Percentiles rank a stretch among this genome's conserved stretches.
Evolutionary conservation across 2,797 vertebrate genomes (phyloP).

Genomic region (Aldrovandia affinis): DNA sequence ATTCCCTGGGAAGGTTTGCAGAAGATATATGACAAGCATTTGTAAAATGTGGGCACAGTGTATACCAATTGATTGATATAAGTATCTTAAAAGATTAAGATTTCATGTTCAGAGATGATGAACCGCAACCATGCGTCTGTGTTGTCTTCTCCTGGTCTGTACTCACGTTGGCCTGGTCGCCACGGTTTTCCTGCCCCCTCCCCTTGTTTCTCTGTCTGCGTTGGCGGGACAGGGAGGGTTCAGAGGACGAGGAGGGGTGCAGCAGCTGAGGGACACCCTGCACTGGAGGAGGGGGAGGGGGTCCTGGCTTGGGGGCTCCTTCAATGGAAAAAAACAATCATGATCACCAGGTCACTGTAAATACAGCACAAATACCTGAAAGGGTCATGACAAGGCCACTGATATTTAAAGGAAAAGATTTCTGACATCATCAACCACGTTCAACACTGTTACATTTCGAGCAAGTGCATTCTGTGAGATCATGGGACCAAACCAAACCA

Average conservation of each 20-base stretch:
- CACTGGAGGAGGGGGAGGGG: slow-evolving; percentile 37
- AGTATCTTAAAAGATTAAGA: neutral
- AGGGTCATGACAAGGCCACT: neutral
- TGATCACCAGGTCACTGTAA: too few species aligned
- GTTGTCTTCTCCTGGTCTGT: neutral
- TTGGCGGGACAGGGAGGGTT: slow-evolving; percentile 71
- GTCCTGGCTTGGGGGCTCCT: slow-evolving; percentile 68
- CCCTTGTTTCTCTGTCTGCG: slow-evolving; percentile 66
- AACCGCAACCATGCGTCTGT: neutral
- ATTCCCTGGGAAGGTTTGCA: neutral
- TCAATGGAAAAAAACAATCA: slow-evolving; percentile 33
- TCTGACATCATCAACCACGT: neutral
- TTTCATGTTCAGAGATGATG: neutral
- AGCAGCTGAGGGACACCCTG: slow-evolving; percentile 43
- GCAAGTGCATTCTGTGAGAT: neutral
- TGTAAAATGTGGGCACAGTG: neutral
- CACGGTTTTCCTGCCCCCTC: slow-evolving; percentile 36
- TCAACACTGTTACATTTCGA: neutral
- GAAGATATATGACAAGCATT: slow-evolving; percentile 8
- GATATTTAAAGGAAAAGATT: neutral
- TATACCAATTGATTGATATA: too few species aligned
- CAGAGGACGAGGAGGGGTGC: slow-evolving; percentile 63
- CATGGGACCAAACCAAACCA: neutral
- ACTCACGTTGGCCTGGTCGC: slow-evolving; percentile 62
- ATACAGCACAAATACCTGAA: neutral